phyloP scores from a whole-genome alignment of 2,113 vertebrate species.

The Lethenteron reissneri region DNA sequence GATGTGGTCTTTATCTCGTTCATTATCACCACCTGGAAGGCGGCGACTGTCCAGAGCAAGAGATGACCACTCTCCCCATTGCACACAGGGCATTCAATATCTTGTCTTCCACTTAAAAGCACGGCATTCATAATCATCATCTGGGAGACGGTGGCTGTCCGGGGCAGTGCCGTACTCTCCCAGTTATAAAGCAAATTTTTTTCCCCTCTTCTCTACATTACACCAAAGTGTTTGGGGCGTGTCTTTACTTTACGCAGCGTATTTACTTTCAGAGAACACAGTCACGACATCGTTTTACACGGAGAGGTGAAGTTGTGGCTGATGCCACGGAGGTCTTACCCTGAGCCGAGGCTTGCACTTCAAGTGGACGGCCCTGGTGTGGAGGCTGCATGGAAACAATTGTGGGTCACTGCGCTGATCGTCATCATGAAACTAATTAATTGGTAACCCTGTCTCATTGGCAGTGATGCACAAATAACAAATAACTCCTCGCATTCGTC shows the following conservation, averaged over 20 bases:
- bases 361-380: slow-evolving; percentile 79
- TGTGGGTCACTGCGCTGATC: neutral
- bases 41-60: too few relatives aligned
- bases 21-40: too few relatives aligned
- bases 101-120: too few relatives aligned
- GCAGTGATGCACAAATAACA: neutral
- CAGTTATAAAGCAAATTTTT: neutral
- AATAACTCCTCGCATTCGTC: neutral
- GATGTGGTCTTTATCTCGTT: too few relatives aligned
- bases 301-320: neutral
- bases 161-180: neutral
- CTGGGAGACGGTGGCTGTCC: too few relatives aligned
- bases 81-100: too few relatives aligned
- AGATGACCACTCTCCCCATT: too few relatives aligned
- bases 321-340: slow-evolving; percentile 23
- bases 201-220: neutral
- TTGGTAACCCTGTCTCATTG: neutral
- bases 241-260: slow-evolving; percentile 7
- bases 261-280: slow-evolving; percentile 7
- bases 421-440: neutral
- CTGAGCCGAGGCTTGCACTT: slow-evolving; percentile 74
- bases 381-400: slow-evolving; percentile 33
- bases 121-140: too few relatives aligned
- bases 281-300: slow-evolving; percentile 5
- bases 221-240: neutral